Evolutionary conservation across 2,797 vertebrate genomes (phyloP), one percentile per base, ranked within the genome.

Genomic region (Macroramphosus scolopax): DNA sequence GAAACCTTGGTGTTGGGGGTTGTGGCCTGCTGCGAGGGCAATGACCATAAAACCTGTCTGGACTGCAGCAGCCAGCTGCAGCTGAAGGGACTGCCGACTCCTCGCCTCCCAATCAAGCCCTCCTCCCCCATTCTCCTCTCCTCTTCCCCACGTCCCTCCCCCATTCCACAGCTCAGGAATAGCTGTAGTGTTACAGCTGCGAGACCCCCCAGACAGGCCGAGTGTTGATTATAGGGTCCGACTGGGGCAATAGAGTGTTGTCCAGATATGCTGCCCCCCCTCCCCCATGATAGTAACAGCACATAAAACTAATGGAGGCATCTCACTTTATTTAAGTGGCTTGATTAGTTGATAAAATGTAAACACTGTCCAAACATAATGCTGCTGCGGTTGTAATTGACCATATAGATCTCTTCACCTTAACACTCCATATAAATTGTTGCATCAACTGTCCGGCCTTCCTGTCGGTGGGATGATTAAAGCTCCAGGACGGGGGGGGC

Each of bases 1-100:
- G 77, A 77, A 87, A 89, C 87, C 85, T 89, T 89, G 85, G 87
- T 87, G 78, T 89, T 89, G 87, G 85, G 87, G 87, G 87, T 87
- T 87, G 84, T 82, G 83, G 81, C 77, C 83, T 47, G 59, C 80
- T 69, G 59, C 37, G 72, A 78, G 85, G 82, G 84, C 85, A 87
- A 86, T 84, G 82, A 85, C 82, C 87, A 87, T 87, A 85, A 89
- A 89, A 89, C 80, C 83, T 79, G 87, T 89, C 87, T 89, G 87
- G 84, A 83, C 82, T 78, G 62, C 77, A 68, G 76, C 68, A 60
- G 68, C 81, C 84, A 84, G 82, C 82, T 88, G 83, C 86, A 83
- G 62, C 73, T 80, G 65, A 77, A 82, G 68, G 72, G 81, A 72
- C 67, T 54, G 68, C 53, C 51, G 8, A 51, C 68, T 37, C 44